A percentile compares a stretch with the other conserved stretches of the same genome.
Conservation (phyloP, 2,888 invertebrate species). For the Pollenia griseotomentosa region DNA sequence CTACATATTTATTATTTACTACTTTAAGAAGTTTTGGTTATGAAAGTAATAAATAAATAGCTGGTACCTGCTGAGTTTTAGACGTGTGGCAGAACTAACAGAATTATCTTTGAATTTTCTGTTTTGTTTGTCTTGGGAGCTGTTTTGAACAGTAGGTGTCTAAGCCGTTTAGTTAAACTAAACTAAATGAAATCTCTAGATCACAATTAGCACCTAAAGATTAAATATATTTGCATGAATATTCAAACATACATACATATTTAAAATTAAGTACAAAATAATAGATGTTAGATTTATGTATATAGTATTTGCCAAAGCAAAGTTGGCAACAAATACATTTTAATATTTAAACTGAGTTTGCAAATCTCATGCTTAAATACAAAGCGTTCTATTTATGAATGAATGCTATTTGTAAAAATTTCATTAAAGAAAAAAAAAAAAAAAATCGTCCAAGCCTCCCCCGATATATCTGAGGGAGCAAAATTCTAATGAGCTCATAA, state of each 20-base stretch:
- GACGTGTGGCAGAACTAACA: constrained; percentile 6
- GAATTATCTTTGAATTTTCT: not conserved
- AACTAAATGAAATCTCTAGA: constrained; percentile 13
- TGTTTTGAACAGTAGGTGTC: constrained; percentile 11
- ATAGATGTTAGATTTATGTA: not conserved
- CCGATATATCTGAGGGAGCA: no score
- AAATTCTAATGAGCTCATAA: no score
- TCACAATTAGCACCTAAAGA: constrained; percentile 41
- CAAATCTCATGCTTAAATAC: not conserved
- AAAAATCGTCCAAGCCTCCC: no score
- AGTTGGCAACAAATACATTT: no score
- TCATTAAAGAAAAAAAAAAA: not conserved
- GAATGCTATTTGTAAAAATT: not conserved
- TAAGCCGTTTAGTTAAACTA: constrained; percentile 27
- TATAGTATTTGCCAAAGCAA: no score
- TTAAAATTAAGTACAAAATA: not conserved
- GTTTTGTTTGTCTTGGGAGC: not conserved
- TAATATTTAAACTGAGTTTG: not conserved
- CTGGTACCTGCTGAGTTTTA: constrained; percentile 19
- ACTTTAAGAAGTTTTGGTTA: constrained; percentile 16
- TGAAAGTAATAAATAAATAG: constrained; percentile 9
- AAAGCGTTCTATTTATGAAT: not conserved
- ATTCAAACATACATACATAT: not conserved
- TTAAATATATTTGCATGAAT: not conserved
- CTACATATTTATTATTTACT: constrained; percentile 1